phyloP scores from a whole-genome alignment of 2,888 invertebrate species.

The Phragmatobia fuliginosa region DNA sequence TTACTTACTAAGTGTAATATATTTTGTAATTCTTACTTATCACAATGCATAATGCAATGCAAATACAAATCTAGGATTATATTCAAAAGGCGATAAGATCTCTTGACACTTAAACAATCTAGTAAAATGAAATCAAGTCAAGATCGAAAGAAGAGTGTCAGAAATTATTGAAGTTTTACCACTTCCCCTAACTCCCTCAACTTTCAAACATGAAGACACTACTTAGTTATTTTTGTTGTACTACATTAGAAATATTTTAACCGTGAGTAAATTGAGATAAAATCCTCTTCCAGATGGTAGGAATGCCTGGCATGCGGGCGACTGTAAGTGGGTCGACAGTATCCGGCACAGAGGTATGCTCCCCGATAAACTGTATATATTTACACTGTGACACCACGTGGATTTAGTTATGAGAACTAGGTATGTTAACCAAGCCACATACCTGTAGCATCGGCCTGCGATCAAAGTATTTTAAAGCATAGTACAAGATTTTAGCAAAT shows the following conservation, averaged over 20 bases:
- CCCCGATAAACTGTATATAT: conserved; percentile 58
- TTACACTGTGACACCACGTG: conserved; percentile 39
- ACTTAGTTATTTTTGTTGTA: conserved; percentile 2
- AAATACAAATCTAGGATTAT: too few relatives aligned
- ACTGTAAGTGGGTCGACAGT: conserved; percentile 59
- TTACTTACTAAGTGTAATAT: too few relatives aligned
- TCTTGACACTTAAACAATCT: background rate
- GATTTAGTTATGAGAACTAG: conserved; percentile 3
- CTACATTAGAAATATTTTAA: conserved; percentile 13
- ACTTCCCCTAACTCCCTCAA: background rate
- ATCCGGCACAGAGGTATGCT: conserved; percentile 53
- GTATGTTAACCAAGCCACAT: background rate
- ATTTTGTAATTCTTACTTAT: too few relatives aligned
- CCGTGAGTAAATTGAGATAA: conserved; percentile 18
- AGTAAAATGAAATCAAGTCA: background rate
- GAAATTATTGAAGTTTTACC: background rate
- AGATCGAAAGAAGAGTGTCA: background rate
- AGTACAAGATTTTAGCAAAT: background rate
- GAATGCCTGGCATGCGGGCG: conserved; percentile 47
- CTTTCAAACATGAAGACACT: background rate
- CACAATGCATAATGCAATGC: too few relatives aligned
- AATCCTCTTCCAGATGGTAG: conserved; percentile 18
- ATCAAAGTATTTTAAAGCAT: background rate
- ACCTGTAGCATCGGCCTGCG: background rate
- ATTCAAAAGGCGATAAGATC: background rate